Evolutionary conservation across 2,888 invertebrate species (phyloP), one percentile per base, ranked within the genome.

Genomic region (Chrysolina haemoptera): DNA sequence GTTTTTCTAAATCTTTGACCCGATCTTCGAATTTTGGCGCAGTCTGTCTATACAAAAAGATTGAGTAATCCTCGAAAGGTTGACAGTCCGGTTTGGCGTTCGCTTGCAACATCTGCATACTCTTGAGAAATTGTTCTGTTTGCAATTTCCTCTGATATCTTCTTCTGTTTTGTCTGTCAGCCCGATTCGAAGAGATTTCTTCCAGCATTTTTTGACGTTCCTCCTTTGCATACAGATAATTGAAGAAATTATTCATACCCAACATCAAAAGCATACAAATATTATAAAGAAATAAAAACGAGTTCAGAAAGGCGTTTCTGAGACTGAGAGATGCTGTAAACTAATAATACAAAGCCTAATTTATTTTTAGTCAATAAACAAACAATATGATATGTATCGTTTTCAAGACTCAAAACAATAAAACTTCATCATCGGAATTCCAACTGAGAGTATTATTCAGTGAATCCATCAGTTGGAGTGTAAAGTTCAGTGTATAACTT

Each of bases 1-100:
- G 93, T 88, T 91, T 90, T 87, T 94, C 96, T 86, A 96, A 90
- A 82, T 93, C 92, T 91, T 94, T 94, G 76, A 96, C 95, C 76
- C 96, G 91, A 87, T 95, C 95, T 88, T 93, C 93, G 89, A 96
- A 96, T 85, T 94, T 92, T 9, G 95, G 94, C 16, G 96, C 96
- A 72, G 93, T 94, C 87, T 95, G 95, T 68, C 96, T 91, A 88
- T 96, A 96, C 84, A 96, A 91, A 88, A 94, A 95, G 84, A 96
- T 91, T 35, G 95, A 94, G 89, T 95, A 95, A 88, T 96, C 94
- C 88, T 95, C 94, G 84, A 95, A 92, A 74, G 94, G 93, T 78
- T 88, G 88, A 70, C 89, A 89, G 65, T 91, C 91, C 68, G 90
- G 89, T 76, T 93, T 91, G 64, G 92, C 93, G 86, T 95, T 95